Base-by-base conservation (phyloP, 2,797 vertebrate species). In the Ctenopoma kingsleyae region DNA sequence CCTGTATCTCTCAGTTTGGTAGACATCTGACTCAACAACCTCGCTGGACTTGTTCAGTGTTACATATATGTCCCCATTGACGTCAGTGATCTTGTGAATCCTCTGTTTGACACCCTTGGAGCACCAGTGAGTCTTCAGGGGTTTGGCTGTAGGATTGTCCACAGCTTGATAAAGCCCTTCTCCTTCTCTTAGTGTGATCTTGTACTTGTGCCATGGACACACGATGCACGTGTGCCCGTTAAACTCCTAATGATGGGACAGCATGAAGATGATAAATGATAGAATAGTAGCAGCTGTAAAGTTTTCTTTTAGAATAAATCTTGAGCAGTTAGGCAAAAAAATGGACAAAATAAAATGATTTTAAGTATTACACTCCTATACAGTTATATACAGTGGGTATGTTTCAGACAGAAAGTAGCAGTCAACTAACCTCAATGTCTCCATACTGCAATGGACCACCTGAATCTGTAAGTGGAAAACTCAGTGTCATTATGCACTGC, bases 201-300 rank as follows among this genome's bases (percentile, higher is more conserved):
- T 97, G 84, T 95, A 98, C 81, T 96, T 97, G 90, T 99, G 98
- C 97, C 97, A 99, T 0, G 97, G 98, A 84, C 97, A 99, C 78
- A 97, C 91, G 40, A 99, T 95, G 64, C 97, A 99, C 0, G 91
- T 27, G 50, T 78, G 92, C 50, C 96, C 97, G 74, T 94, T 78
- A 17, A 98, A 94, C 77, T 98, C 96, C 97, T 98, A 80, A 23
- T 63, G 44, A 32, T n/a, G 44, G 35, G 10, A 61, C 12, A 74
- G 19, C 17, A 25, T 48, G 10, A 72, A 55, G 17, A 36, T 36
- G 30, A 63, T 59, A 25, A 48, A n/a, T 58, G 13, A 56, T 6
- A 49, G 12, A 12, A 35, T 3, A 8, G 17, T 3, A n/a, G 32
- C 16, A 47, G 38, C 8, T 32, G 17, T 13, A 51, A 3, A 16